These are phyloP conservation scores for Mormyrus lacerda DNA, from an alignment of 2,113 vertebrate genomes.

Conservation along the genomic window DNA sequence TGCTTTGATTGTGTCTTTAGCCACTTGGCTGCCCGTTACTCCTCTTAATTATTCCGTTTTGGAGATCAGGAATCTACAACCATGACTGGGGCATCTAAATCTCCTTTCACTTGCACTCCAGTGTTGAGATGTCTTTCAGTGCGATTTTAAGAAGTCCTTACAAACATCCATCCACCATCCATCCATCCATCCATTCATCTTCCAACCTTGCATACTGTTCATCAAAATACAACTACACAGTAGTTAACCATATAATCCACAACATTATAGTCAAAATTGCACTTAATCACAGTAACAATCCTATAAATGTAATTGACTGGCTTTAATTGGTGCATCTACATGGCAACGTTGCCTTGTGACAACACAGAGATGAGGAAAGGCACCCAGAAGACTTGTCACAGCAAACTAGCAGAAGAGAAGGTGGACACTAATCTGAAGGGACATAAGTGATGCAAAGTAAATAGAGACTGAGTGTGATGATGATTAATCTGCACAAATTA, in stretches of 20 bases:
- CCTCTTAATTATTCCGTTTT: neutral
- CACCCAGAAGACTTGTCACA: neutral
- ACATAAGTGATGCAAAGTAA: conserved; percentile 29
- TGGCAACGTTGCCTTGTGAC: neutral
- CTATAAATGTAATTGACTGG: neutral
- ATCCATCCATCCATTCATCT: neutral
- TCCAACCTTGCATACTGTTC: neutral
- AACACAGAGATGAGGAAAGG: neutral
- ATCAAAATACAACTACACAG: neutral
- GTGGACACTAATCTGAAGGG: conserved; percentile 19
- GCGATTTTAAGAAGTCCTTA: neutral
- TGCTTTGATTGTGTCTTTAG: neutral
- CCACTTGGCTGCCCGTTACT: neutral
- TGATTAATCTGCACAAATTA: conserved; percentile 41
- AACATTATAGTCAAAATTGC: neutral
- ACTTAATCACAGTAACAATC: neutral
- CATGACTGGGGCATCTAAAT: neutral
- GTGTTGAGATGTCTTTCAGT: neutral
- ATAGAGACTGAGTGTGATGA: conserved; percentile 32
- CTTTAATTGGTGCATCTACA: neutral
- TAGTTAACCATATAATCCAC: neutral
- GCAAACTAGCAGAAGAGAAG: conserved; percentile 23
- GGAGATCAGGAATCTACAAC: neutral
- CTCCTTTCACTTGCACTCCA: neutral
- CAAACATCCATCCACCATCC: neutral